phyloP scores from a whole-genome alignment of 2,888 invertebrate species.

The Xanthorhoe designata region DNA sequence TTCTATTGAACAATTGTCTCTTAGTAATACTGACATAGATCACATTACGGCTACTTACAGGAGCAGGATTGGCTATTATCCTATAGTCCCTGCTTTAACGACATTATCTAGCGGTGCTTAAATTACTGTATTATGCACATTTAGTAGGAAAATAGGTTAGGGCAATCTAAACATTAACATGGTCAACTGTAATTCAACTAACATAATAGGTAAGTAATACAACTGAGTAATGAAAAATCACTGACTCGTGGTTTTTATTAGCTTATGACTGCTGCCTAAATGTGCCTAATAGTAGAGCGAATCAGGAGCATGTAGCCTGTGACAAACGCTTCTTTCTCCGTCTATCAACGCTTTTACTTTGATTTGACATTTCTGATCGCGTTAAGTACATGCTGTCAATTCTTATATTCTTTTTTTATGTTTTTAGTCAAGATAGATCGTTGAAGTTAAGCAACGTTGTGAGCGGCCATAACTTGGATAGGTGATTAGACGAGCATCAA shows the following conservation, averaged over 20 bases:
- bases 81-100: slow-evolving; percentile 19
- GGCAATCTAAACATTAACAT: not conserved
- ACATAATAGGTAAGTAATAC: not conserved
- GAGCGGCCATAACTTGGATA: too few relatives aligned
- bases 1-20: slow-evolving; percentile 79
- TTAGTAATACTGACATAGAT: slow-evolving; percentile 84
- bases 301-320: slow-evolving; percentile 2
- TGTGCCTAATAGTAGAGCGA: slow-evolving; percentile 29
- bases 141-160: not conserved
- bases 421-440: too few relatives aligned
- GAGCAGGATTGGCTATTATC: slow-evolving; percentile 13
- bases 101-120: slow-evolving; percentile 30
- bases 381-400: too few relatives aligned
- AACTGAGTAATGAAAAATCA: too few relatives aligned
- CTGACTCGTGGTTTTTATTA: not conserved
- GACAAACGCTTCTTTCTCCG: too few relatives aligned
- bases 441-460: too few relatives aligned
- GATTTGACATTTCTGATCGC: too few relatives aligned
- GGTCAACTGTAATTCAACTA: not conserved
- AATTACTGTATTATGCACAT: slow-evolving; percentile 20
- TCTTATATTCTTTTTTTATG: too few relatives aligned
- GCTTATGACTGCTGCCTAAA: not conserved
- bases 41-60: slow-evolving; percentile 58
- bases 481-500: too few relatives aligned
- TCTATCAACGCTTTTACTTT: too few relatives aligned